A percentile compares a stretch with the other conserved stretches of the same genome.
These are phyloP conservation scores for Tortrix viridana DNA, from an alignment of 2,888 invertebrate species.

Conservation along the genomic window DNA sequence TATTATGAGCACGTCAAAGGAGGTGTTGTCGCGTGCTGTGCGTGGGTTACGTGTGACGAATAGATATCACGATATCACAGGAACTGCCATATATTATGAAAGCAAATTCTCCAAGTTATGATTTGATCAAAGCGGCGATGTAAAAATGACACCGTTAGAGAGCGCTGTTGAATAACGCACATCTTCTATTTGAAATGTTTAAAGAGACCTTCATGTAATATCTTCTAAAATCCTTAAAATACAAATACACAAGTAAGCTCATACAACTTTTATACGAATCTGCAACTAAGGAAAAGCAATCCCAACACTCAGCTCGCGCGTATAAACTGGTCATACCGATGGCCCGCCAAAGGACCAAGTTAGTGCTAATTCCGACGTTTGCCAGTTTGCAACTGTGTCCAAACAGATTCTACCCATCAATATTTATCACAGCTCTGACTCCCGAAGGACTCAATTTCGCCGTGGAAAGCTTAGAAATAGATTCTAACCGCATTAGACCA, in stretches of 20 bases:
- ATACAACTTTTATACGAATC: neutral
- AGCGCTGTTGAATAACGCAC: constrained; percentile 5
- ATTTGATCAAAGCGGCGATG: constrained; percentile 68
- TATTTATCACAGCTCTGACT: constrained; percentile 60
- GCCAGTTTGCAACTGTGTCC: constrained; percentile 53
- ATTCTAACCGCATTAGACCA: constrained; percentile 6
- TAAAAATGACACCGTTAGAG: constrained; percentile 24
- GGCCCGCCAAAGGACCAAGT: constrained; percentile 63
- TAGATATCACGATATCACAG: constrained; percentile 57
- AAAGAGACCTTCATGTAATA: neutral
- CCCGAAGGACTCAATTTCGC: constrained; percentile 38
- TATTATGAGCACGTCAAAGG: constrained; percentile 70
- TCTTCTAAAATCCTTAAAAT: neutral
- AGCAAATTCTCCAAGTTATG: constrained; percentile 80
- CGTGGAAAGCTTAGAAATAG: constrained; percentile 8
- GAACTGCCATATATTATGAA: constrained; percentile 65
- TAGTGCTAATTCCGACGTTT: constrained; percentile 68
- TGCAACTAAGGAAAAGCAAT: neutral
- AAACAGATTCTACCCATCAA: constrained; percentile 59
- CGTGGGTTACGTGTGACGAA: constrained; percentile 76
- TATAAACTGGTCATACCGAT: constrained; percentile 20
- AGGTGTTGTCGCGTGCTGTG: constrained; percentile 65
- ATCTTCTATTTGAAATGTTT: neutral
- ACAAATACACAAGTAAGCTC: too few relatives aligned
- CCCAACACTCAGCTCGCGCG: constrained; percentile 5